Conservation (phyloP, 2,113 vertebrate species). For the Glareola pratincola region DNA sequence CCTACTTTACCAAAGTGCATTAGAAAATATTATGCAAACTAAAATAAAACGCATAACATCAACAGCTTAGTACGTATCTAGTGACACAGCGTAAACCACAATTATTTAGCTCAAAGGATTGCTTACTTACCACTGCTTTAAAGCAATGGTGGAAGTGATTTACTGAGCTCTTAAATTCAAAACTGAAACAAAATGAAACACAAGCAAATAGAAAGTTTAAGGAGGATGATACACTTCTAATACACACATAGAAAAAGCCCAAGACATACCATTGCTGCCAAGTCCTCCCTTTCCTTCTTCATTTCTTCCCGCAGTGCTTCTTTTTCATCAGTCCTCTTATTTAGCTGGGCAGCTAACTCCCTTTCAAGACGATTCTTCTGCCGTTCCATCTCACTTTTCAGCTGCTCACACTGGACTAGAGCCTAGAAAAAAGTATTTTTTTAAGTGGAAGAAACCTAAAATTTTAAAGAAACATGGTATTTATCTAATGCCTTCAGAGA, state of each 20-base stretch:
- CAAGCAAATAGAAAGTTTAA: background rate
- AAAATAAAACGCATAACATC: background rate
- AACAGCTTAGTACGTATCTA: background rate
- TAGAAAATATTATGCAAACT: background rate
- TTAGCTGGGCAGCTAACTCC: conserved; percentile 75
- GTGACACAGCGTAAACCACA: background rate
- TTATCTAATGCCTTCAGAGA: background rate
- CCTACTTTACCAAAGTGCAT: background rate
- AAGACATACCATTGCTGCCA: conserved; percentile 74
- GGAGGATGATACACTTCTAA: background rate
- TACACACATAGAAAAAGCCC: background rate
- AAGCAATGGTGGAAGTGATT: background rate
- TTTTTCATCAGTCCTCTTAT: conserved; percentile 78
- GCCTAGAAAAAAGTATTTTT: conserved; percentile 67
- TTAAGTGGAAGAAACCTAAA: background rate
- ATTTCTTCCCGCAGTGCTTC: conserved; percentile 75
- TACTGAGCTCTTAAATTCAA: background rate
- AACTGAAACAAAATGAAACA: background rate
- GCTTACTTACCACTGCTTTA: background rate
- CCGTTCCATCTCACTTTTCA: conserved; percentile 82
- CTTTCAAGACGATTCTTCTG: conserved; percentile 80
- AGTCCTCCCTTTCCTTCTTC: conserved; percentile 79
- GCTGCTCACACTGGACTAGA: conserved; percentile 84
- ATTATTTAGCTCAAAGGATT: background rate
- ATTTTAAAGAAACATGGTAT: background rate